Evolutionary conservation across 2,888 invertebrate genomes (phyloP), one percentile per base, ranked within the genome.

Genomic region (Agonopterix arenella): DNA sequence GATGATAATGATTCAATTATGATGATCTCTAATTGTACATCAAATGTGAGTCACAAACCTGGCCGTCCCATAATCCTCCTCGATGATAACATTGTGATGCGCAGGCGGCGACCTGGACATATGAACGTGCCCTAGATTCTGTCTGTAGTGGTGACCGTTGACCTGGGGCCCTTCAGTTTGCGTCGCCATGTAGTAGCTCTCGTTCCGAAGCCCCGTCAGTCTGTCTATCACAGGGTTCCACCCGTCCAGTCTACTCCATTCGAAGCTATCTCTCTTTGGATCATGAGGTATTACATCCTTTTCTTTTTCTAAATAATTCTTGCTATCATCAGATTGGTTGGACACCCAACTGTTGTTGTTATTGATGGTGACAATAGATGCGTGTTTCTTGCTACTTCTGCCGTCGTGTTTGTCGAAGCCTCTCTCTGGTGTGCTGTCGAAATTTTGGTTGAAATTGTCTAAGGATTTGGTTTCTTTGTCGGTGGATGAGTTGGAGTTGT

Each of bases 161-260:
- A 91, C 10, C 52, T 64, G 60, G 4, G 94, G 92, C 11, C 52
- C 91, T 2, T 91, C 91, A 28, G 91, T 90, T 61, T 93, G 93
- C 43, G 92, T 93, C 65, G 96, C 96, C 90, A 96, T 93, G 68
- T 96, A 97, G 71, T 98, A 98, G 70, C 97, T 98, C 75, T 98
- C 97, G 70, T 97, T 98, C 52, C 97, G 90, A 52, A 97, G 74
- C 10, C 92, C 92, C 47, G 96, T 96, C 68, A 97, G 86, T 70
- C 97, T 90, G 73, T 97, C 97, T 68, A 97, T 92, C 53, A 97
- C 96, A 55, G 97, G 96, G 81, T 97, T 97, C 93, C 94, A 93
- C 0, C 93, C 93, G 50, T 93, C 93, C 58, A 93, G 71, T 2
- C 91, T 79, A 58, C 91, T 91, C 73, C 91, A 84, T 61, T 91